Conservation (phyloP, 2,797 vertebrate species). For the Scarus forsteni region DNA sequence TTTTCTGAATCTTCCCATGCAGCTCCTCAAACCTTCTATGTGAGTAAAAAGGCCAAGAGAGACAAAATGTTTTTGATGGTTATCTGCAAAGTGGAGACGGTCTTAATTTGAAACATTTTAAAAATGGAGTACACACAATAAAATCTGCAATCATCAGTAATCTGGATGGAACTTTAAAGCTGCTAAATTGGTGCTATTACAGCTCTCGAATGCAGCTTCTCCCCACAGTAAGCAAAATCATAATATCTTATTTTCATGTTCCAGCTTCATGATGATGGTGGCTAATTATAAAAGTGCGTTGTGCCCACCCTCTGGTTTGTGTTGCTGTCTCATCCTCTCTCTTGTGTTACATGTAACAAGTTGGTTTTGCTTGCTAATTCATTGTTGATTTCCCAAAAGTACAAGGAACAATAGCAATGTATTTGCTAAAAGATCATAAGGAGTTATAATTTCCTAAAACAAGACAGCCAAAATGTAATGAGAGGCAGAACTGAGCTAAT, state of each 20-base stretch:
- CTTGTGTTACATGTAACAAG: constrained; percentile 38
- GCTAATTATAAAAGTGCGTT: constrained; percentile 53
- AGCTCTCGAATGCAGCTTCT: not conserved
- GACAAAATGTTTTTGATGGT: constrained; percentile 2
- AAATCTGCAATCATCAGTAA: too few relatives aligned
- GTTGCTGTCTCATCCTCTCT: constrained; percentile 43
- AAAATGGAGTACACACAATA: too few relatives aligned
- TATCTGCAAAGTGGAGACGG: not conserved
- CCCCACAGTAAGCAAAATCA: constrained; percentile 27
- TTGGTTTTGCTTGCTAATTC: constrained; percentile 37
- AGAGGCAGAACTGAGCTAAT: constrained; percentile 17
- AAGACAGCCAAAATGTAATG: constrained; percentile 1
- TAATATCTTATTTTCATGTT: constrained; percentile 21
- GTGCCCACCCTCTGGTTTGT: constrained; percentile 39
- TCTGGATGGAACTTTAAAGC: not conserved
- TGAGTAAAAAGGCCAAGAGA: not conserved
- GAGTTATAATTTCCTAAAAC: constrained; percentile 36
- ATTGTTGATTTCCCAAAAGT: constrained; percentile 63
- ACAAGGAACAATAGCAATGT: constrained; percentile 23
- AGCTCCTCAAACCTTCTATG: constrained; percentile 6
- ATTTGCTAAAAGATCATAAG: constrained; percentile 38
- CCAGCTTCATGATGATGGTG: constrained; percentile 38
- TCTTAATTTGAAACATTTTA: too few relatives aligned
- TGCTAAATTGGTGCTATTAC: constrained; percentile 14
- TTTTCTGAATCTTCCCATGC: constrained; percentile 11